Evolutionary conservation across 2,113 vertebrate genomes (phyloP).

Genomic region (Alectura lathami): DNA sequence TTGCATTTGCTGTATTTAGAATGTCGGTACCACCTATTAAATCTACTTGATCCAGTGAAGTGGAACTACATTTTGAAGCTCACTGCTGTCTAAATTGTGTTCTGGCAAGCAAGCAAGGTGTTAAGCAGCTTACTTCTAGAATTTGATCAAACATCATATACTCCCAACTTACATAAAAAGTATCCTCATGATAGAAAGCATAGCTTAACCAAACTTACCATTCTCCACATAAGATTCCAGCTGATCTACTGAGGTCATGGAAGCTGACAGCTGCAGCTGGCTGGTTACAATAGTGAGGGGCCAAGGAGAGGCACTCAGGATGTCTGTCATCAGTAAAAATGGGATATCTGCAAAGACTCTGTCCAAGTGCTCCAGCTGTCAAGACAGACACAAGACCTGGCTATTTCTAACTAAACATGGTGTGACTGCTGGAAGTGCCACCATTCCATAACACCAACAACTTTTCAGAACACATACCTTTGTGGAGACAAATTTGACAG

Average conservation of each 20-base stretch:
- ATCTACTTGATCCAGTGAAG: neutral
- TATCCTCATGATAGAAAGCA: neutral
- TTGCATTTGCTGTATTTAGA: neutral
- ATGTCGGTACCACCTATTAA: neutral
- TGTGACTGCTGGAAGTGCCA: neutral
- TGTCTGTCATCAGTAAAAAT: slow-evolving; percentile 92
- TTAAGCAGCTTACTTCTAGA: neutral
- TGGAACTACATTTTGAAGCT: neutral
- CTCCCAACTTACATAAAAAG: neutral
- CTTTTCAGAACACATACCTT: slow-evolving; percentile 81
- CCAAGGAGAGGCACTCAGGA: slow-evolving; percentile 92
- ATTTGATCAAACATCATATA: neutral
- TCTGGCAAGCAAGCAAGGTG: neutral
- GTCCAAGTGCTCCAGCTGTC: slow-evolving; percentile 91
- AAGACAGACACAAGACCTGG: slow-evolving; percentile 27
- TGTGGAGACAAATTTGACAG: slow-evolving; percentile 90
- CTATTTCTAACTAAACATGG: neutral
- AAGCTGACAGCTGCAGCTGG: slow-evolving; percentile 84
- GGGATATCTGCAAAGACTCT: slow-evolving; percentile 89
- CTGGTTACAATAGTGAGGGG: slow-evolving; percentile 86
- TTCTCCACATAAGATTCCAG: slow-evolving; percentile 86
- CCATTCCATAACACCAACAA: neutral
- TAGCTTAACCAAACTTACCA: slow-evolving; percentile 70
- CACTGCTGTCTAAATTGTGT: neutral
- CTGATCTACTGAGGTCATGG: slow-evolving; percentile 83